Percentiles rank a stretch among this genome's conserved stretches.
These are phyloP conservation scores for Drosophila novamexicana DNA, from an alignment of 1,140 invertebrate species.

Conservation along the genomic window DNA sequence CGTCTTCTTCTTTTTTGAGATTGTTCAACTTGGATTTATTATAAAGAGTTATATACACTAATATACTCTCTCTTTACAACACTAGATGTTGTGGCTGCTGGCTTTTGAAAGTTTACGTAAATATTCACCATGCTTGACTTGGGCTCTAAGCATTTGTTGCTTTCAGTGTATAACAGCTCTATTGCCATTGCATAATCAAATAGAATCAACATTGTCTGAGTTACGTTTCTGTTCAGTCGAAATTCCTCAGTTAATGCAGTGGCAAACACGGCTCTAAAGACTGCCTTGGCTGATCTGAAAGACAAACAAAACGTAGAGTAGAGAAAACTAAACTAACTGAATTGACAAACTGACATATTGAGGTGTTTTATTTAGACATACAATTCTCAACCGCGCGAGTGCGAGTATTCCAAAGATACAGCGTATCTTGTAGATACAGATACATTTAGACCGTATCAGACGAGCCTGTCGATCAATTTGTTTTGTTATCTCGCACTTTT, in stretches of 20 bases:
- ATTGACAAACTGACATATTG: conserved; percentile 25
- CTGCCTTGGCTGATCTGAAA: conserved; percentile 40
- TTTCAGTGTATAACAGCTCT: neutral
- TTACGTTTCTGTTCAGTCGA: conserved; percentile 36
- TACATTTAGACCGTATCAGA: conserved; percentile 24
- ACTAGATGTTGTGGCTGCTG: neutral
- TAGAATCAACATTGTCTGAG: conserved; percentile 4
- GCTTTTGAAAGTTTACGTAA: too few species aligned
- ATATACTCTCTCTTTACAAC: too few species aligned
- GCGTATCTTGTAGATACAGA: conserved; percentile 61
- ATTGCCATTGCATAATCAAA: conserved; percentile 45
- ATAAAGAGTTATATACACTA: too few species aligned
- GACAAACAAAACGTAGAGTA: conserved; percentile 42
- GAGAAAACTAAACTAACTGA: conserved; percentile 8
- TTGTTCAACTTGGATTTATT: too few species aligned
- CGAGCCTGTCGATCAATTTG: conserved; percentile 9
- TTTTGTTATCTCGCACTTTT: conserved; percentile 32
- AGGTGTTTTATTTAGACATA: conserved; percentile 9
- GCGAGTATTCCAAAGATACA: conserved; percentile 56
- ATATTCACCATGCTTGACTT: too few species aligned
- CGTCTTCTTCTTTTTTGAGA: too few species aligned
- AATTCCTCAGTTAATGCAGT: conserved; percentile 53
- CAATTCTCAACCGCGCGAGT: conserved; percentile 24
- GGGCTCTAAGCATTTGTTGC: neutral
- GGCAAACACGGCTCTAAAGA: conserved; percentile 52